Percentiles rank a stretch among this genome's conserved stretches.
These are phyloP conservation scores for Orthochromis indermauri DNA, from an alignment of 2,113 vertebrate species.

Conservation along the genomic window DNA sequence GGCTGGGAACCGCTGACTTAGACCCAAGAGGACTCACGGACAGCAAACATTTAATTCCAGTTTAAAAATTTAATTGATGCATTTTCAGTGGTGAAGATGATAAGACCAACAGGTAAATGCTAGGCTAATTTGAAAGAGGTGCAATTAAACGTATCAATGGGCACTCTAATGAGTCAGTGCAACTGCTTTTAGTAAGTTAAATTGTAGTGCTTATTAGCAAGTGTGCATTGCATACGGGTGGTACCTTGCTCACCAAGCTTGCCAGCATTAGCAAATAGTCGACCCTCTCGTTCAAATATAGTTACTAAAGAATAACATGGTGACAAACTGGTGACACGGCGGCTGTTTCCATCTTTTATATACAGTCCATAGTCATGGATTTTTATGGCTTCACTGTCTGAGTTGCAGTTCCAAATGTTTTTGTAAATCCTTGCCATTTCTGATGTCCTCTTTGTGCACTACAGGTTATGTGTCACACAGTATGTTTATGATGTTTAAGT, in stretches of 20 bases:
- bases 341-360: background rate
- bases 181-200: background rate
- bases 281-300: background rate
- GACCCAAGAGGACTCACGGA: background rate
- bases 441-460: background rate
- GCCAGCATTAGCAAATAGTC: background rate
- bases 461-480: background rate
- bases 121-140: background rate
- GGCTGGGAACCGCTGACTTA: background rate
- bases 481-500: background rate
- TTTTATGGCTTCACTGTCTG: background rate
- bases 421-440: background rate
- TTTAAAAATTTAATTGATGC: rapidly evolving
- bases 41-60: background rate
- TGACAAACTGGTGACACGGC: background rate
- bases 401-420: background rate
- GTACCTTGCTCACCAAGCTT: background rate
- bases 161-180: background rate
- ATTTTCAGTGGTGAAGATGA: background rate
- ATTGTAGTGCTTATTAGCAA: background rate
- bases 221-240: background rate
- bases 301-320: background rate
- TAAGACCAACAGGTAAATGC: background rate
- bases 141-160: background rate
- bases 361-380: background rate